phyloP scores from a whole-genome alignment of 2,888 invertebrate species.

The Malachius bipustulatus region DNA sequence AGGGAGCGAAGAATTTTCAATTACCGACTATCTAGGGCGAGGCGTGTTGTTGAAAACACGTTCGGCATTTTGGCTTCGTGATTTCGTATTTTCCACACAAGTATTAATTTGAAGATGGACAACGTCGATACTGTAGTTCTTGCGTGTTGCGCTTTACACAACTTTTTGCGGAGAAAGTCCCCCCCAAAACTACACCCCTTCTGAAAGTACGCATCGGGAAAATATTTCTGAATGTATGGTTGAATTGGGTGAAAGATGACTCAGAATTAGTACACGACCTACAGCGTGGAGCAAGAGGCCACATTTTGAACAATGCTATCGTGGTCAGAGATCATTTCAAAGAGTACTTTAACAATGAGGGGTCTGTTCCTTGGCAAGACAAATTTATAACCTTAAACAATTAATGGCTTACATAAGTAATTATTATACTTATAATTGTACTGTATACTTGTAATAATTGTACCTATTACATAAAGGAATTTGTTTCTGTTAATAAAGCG shows the following conservation, averaged over 20 bases:
- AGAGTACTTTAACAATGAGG: conserved; percentile 13
- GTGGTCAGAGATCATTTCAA: conserved; percentile 14
- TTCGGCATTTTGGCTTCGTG: conserved; percentile 15
- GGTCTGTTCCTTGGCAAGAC: conserved; percentile 13
- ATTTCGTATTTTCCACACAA: conserved; percentile 14
- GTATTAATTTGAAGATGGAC: conserved; percentile 14
- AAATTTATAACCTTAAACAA: conserved; percentile 13
- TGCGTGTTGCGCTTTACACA: too few relatives aligned
- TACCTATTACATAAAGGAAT: too few relatives aligned
- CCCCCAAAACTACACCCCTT: conserved; percentile 12
- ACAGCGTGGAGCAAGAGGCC: conserved; percentile 13
- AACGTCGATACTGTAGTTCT: conserved; percentile 16
- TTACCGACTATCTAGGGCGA: conserved; percentile 15
- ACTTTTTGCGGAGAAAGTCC: conserved; percentile 9
- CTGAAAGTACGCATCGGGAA: conserved; percentile 14
- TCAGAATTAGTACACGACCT: conserved; percentile 14
- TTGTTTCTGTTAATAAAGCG: too few relatives aligned
- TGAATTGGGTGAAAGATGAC: too few relatives aligned
- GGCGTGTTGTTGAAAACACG: conserved; percentile 17
- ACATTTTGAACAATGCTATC: conserved; percentile 12
- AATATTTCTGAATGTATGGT: conserved; percentile 12
- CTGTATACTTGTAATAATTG: too few relatives aligned
- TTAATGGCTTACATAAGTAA: conserved; percentile 12
- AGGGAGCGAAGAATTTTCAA: conserved; percentile 14
- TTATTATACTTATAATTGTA: too few relatives aligned